A percentile compares a stretch with the other conserved stretches of the same genome.
These are phyloP conservation scores for Dromius quadrimaculatus DNA, from an alignment of 2,888 invertebrate species.

Conservation along the genomic window DNA sequence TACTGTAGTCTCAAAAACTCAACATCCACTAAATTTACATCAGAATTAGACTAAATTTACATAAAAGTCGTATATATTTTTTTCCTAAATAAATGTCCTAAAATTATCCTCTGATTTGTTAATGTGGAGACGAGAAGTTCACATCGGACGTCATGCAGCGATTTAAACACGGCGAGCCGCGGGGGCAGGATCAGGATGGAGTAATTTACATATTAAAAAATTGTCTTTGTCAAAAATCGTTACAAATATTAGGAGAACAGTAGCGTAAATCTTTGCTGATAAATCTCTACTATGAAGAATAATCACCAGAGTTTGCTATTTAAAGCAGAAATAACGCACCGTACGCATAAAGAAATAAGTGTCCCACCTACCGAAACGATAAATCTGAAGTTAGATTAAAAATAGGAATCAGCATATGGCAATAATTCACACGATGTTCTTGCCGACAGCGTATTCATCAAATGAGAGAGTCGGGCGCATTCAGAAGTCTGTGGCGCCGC, in stretches of 20 bases:
- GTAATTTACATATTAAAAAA: no score
- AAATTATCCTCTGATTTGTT: conserved; percentile 42
- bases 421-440: conserved; percentile 44
- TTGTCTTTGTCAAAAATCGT: no score
- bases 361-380: conserved; percentile 35
- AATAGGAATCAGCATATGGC: conserved; percentile 47
- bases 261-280: no score
- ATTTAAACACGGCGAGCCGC: no score
- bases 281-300: no score
- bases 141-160: conserved; percentile 35
- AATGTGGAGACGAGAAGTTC: conserved; percentile 25
- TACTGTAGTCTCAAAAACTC: background rate
- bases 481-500: conserved; percentile 38
- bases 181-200: background rate
- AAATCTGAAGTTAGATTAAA: conserved; percentile 40
- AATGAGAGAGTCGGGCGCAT: conserved; percentile 11
- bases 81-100: conserved; percentile 39
- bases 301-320: no score
- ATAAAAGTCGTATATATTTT: conserved; percentile 36
- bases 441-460: conserved; percentile 44
- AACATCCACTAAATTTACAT: conserved; percentile 45
- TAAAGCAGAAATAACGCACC: conserved; percentile 2
- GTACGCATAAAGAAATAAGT: conserved; percentile 16
- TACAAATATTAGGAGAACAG: no score
- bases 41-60: conserved; percentile 33